Evolutionary conservation across 2,113 vertebrate genomes (phyloP), one percentile per base, ranked within the genome.

Genomic region (Coryphaenoides rupestris): DNA sequence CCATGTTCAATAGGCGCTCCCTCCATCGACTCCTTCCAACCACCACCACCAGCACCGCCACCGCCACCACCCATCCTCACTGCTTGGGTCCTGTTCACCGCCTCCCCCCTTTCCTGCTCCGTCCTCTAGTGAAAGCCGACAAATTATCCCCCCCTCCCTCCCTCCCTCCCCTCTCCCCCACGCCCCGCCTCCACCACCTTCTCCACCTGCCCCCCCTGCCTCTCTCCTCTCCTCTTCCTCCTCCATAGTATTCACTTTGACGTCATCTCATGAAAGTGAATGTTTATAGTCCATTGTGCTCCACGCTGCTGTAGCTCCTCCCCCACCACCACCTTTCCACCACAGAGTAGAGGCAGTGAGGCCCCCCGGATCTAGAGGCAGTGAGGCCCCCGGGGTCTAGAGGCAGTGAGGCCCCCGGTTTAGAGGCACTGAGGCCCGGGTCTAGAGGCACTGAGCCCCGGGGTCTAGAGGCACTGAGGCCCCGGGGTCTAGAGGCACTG

Each of bases 71-170:
- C 2, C 17, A 19, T 76, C 28, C 2, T 55, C 65, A 65, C 19
- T 62, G 52, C 53, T 50, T 63, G 54, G 19, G 59, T 50, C 53
- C 54, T 72, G 28, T 60, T 14, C 56, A 2, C n/a, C 49, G 17
- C 19, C 16, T 40, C 64, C 12, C 40, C 46, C 46, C 46, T 14
- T 47, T 53, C 10, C 45, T 24, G 21, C 59, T 57, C 54, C 15
- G 24, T 53, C 0, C 17, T 19, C 63, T 69, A 74, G 74, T 45
- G 12, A 22, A 10, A 71, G 60, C 23, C 54, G 73, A 23, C 66
- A 72, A 9, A 58, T 65, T 71, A 0, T 60, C 21, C 19, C 24
- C 12, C 14, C 9, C 60, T 55, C 22, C 71, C 52, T 62, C 53
- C 61, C 57, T 33, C 16, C 19, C 4, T 16, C 14, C 16, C 5